phyloP scores from a whole-genome alignment of 2,797 vertebrate species.

The Margarornis squamiger region DNA sequence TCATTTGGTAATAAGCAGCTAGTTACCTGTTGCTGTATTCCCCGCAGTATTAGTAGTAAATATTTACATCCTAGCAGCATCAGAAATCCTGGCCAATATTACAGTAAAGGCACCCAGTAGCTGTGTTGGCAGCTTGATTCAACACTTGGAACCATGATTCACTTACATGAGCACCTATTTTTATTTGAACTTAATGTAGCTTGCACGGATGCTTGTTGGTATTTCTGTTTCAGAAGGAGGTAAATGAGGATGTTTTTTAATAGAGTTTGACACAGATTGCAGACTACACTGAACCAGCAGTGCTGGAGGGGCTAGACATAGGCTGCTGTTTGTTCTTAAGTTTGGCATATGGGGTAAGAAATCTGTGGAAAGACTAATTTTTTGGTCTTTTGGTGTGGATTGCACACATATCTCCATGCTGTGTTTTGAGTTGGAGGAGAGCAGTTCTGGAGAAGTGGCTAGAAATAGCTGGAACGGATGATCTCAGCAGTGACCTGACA shows the following conservation, averaged over 20 bases:
- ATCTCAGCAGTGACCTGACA: constrained; percentile 67
- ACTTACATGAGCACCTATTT: background rate
- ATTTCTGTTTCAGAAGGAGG: background rate
- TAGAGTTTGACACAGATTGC: background rate
- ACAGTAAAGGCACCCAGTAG: background rate
- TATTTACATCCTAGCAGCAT: background rate
- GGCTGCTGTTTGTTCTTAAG: background rate
- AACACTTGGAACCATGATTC: background rate
- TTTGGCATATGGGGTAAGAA: background rate
- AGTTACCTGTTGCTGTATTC: background rate
- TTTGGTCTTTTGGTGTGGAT: background rate
- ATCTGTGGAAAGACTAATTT: background rate
- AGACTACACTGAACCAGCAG: background rate
- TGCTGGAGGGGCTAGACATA: background rate
- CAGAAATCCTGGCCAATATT: background rate
- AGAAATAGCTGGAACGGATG: constrained; percentile 67
- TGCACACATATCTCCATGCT: constrained; percentile 21
- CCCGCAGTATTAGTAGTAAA: background rate
- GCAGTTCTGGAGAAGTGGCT: constrained; percentile 50
- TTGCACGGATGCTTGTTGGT: background rate
- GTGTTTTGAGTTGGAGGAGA: constrained; percentile 58
- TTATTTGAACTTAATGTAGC: background rate
- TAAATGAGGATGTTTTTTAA: background rate
- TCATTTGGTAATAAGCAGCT: background rate
- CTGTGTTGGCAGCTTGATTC: background rate